phyloP scores from a whole-genome alignment of 2,113 vertebrate species.

The Gymnarchus niloticus region DNA sequence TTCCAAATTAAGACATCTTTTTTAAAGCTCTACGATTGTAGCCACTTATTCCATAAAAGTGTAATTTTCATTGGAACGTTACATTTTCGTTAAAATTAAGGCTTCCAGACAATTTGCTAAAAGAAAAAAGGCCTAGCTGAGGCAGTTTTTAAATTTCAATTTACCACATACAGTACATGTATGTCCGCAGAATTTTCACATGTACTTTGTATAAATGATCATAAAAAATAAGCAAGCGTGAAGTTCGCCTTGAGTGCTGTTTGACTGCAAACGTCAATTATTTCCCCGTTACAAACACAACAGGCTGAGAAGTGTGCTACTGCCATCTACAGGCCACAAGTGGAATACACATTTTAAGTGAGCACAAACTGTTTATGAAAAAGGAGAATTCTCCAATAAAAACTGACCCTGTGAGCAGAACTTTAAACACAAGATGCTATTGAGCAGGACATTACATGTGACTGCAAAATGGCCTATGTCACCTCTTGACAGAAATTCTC shows the following conservation, averaged over 20 bases:
- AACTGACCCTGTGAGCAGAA: too few species aligned
- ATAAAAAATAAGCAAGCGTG: not conserved
- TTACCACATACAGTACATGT: not conserved
- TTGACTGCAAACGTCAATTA: not conserved
- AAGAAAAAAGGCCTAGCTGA: not conserved
- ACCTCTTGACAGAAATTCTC: not conserved
- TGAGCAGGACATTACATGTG: not conserved
- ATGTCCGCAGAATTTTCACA: not conserved
- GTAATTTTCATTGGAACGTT: not conserved
- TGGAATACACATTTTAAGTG: not conserved
- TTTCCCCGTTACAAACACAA: not conserved
- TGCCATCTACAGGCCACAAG: constrained; percentile 16
- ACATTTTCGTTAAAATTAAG: not conserved
- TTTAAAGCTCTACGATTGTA: not conserved
- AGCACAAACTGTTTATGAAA: not conserved
- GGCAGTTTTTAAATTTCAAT: not conserved
- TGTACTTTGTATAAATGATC: not conserved
- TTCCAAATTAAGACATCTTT: not conserved
- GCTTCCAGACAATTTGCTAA: not conserved
- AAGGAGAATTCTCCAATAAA: not conserved
- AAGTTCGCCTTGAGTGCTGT: not conserved
- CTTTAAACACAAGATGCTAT: too few species aligned
- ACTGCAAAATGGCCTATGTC: not conserved
- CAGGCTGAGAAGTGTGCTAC: not conserved
- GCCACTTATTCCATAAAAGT: not conserved